These are phyloP conservation scores for Nesometra sesokonis DNA, from an alignment of 35 echinoderm and acorn worm species.

Conservation along the genomic window DNA sequence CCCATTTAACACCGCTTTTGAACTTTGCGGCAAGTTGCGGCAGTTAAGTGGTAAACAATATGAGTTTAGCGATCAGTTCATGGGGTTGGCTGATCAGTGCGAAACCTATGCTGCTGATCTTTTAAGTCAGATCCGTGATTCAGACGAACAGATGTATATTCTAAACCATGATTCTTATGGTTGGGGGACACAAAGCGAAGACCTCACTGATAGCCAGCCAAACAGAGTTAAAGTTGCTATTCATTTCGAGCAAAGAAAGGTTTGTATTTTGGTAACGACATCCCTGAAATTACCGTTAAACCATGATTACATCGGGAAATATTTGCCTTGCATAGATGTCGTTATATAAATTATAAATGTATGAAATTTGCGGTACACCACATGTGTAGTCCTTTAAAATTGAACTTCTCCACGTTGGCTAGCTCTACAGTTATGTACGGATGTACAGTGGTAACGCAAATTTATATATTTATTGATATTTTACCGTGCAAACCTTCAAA, in stretches of 20 bases:
- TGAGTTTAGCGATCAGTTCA: conserved; percentile 91
- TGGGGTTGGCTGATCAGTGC: conserved; percentile 78
- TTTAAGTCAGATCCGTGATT: conserved; percentile 78
- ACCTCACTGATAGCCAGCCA: conserved; percentile 44
- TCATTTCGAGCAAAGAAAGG: conserved; percentile 96
- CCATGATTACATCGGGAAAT: too few relatives aligned
- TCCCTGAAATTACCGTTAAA: too few relatives aligned
- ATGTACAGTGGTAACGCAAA: too few relatives aligned
- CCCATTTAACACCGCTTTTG: conserved; percentile 90
- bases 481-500: too few relatives aligned
- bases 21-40: conserved; percentile 79
- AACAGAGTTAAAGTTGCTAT: conserved; percentile 89
- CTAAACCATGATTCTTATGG: conserved; percentile 91
- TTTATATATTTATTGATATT: too few relatives aligned
- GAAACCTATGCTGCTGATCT: conserved; percentile 90
- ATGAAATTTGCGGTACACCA: too few relatives aligned
- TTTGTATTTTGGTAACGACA: conserved; percentile 31
- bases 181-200: conserved; percentile 71
- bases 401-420: too few relatives aligned
- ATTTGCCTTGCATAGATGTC: too few relatives aligned
- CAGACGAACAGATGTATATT: conserved; percentile 65
- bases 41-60: conserved; percentile 76
- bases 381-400: too few relatives aligned
- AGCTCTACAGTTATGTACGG: too few relatives aligned
- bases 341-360: too few relatives aligned